Evolutionary conservation across 2,888 invertebrate species (phyloP), one percentile per base, ranked within the genome.

Genomic region (Cerceris ruficornis): DNA sequence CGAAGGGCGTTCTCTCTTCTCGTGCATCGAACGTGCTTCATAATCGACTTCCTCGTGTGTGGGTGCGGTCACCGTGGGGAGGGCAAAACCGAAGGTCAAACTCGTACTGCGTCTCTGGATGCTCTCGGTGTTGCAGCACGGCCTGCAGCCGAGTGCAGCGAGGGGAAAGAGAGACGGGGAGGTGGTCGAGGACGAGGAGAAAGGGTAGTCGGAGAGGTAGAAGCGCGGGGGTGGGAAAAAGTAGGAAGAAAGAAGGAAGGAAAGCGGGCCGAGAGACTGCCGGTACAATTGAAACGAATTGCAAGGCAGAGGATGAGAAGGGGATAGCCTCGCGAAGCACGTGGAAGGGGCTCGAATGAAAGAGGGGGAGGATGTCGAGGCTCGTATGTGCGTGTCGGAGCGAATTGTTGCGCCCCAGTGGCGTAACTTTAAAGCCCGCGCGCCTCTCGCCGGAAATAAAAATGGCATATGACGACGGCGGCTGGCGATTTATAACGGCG

Each of bases 21-120:
- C 74, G 69, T 64, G 65, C 69, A 72, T 77, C 75, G 75, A 71
- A 74, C 64, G 58, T 49, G 73, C 59, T 66, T 77, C 76, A 76
- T 85, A 83, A 83, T 79, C 77, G 67, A 50, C 74, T 69, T 69
- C 60, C 59, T 75, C 71, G 73, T 80, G 84, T 83, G 86, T 87
- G 85, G 86, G 88, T 85, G 85, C 81, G 86, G 82, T 78, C 80
- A 73, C 60, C 79, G 77, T 50, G 52, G 70, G 80, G 85, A 86
- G 83, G 85, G 85, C 83, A 83, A 76, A 77, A 76, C 28, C 82
- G 88, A 89, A 89, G 89, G 89, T 89, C 87, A 87, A 82, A 84
- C 75, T 72, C 70, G 82, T 84, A 87, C 81, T 80, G 83, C 83
- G 84, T 84, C 83, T 28, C 28, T 28, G 28, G 28, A 28, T 28